Conservation (phyloP, 2,888 invertebrate genomes). For the Heliconius ismenius region DNA sequence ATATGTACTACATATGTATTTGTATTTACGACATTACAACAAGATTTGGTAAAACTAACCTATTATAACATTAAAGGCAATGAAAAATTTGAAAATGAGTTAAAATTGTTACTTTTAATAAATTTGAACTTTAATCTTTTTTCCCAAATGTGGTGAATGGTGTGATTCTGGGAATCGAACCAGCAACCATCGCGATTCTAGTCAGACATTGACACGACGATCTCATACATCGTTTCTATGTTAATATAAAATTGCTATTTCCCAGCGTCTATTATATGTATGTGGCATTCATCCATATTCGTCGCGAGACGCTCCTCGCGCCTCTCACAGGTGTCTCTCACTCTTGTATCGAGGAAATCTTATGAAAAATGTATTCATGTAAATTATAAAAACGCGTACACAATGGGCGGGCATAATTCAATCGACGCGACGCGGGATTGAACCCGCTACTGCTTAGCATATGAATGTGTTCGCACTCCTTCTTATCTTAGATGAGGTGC, state of each 20-base stretch:
- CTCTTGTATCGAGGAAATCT: slow-evolving; percentile 21
- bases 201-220: too few relatives aligned
- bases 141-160: too few relatives aligned
- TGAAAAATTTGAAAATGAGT: too few relatives aligned
- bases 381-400: slow-evolving; percentile 32
- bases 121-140: background rate
- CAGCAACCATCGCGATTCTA: too few relatives aligned
- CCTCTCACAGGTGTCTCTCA: slow-evolving; percentile 22
- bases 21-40: too few relatives aligned
- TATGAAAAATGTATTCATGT: slow-evolving; percentile 40
- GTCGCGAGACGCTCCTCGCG: background rate
- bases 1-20: too few relatives aligned
- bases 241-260: slow-evolving; percentile 8
- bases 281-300: background rate
- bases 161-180: too few relatives aligned
- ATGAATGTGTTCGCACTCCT: slow-evolving; percentile 10
- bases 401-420: slow-evolving; percentile 39
- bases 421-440: slow-evolving; percentile 28
- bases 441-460: slow-evolving; percentile 25
- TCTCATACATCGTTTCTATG: background rate
- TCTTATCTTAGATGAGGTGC: slow-evolving; percentile 4
- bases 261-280: background rate
- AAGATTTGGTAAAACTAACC: too few relatives aligned
- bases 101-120: too few relatives aligned
- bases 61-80: too few relatives aligned